Conservation (phyloP, 2,113 vertebrate species). For the Gadus chalcogrammus region DNA sequence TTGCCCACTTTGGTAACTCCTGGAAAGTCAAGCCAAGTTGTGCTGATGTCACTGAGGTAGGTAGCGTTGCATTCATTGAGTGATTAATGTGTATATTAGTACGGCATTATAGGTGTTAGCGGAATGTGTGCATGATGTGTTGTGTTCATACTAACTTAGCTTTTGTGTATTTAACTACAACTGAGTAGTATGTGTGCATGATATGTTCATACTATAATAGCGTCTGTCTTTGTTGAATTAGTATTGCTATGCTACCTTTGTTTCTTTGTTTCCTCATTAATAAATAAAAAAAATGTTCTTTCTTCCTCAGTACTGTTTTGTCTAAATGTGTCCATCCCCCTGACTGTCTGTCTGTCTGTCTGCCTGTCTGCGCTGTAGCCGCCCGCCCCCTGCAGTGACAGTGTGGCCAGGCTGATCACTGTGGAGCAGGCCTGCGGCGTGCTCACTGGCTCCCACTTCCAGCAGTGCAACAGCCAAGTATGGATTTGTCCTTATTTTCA, state of each 20-base stretch:
- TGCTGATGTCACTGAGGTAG: constrained; percentile 85
- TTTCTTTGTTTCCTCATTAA: too few relatives aligned
- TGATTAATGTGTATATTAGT: too few relatives aligned
- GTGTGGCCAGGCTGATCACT: constrained; percentile 79
- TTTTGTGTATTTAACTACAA: too few relatives aligned
- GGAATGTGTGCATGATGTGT: too few relatives aligned
- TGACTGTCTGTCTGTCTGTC: constrained; percentile 3
- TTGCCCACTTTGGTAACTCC: constrained; percentile 89
- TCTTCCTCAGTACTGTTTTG: neutral
- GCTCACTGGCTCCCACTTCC: constrained; percentile 81
- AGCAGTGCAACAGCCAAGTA: constrained; percentile 85
- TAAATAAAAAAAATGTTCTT: too few relatives aligned
- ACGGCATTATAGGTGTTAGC: too few relatives aligned
- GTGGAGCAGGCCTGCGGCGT: constrained; percentile 88
- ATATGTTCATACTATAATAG: too few relatives aligned
- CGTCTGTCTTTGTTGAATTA: too few relatives aligned
- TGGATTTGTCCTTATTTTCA: constrained; percentile 13
- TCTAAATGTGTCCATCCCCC: neutral
- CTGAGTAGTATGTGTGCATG: too few relatives aligned
- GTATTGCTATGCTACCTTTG: too few relatives aligned
- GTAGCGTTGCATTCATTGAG: neutral
- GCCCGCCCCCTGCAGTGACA: constrained; percentile 73
- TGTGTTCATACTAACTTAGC: too few relatives aligned
- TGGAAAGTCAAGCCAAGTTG: constrained; percentile 89
- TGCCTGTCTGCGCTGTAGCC: constrained; percentile 53